Evolutionary conservation across 2,797 vertebrate species (phyloP).

Genomic region (Miopithecus talapoin): DNA sequence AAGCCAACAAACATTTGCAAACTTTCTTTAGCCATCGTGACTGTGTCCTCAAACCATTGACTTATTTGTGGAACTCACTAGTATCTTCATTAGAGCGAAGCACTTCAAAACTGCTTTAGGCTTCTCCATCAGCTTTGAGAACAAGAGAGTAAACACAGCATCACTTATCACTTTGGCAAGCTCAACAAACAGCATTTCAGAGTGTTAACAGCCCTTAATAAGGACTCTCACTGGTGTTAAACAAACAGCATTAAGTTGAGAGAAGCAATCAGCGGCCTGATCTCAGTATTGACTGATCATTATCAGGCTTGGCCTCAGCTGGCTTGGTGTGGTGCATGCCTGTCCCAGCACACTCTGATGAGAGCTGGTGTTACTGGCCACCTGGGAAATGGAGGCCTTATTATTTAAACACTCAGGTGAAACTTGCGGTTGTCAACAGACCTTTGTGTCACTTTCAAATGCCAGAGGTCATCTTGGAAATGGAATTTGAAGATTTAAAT

Average conservation of each 20-base stretch:
- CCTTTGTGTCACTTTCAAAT: not conserved
- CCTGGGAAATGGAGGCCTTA: not conserved
- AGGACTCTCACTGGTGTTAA: conserved; percentile 66
- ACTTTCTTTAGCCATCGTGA: not conserved
- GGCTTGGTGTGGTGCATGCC: not conserved
- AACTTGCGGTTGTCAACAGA: not conserved
- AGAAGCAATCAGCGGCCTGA: not conserved
- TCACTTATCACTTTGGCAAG: conserved; percentile 26
- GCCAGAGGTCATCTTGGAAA: not conserved
- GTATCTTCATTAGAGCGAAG: not conserved
- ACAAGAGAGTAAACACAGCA: conserved; percentile 43
- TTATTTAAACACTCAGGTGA: not conserved
- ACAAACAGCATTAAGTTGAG: conserved; percentile 51
- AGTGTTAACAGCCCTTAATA: conserved; percentile 62
- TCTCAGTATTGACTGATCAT: not conserved
- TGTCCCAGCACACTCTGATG: not conserved
- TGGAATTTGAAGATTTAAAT: not conserved
- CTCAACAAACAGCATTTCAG: conserved; percentile 41
- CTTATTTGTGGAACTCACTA: conserved; percentile 38
- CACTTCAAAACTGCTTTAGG: conserved; percentile 6
- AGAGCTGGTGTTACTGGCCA: not conserved
- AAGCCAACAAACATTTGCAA: not conserved
- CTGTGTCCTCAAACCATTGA: not conserved
- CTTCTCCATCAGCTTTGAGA: conserved; percentile 18
- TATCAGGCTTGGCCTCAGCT: not conserved